phyloP scores from a whole-genome alignment of 2,888 invertebrate genomes.

The Watsonalla binaria region DNA sequence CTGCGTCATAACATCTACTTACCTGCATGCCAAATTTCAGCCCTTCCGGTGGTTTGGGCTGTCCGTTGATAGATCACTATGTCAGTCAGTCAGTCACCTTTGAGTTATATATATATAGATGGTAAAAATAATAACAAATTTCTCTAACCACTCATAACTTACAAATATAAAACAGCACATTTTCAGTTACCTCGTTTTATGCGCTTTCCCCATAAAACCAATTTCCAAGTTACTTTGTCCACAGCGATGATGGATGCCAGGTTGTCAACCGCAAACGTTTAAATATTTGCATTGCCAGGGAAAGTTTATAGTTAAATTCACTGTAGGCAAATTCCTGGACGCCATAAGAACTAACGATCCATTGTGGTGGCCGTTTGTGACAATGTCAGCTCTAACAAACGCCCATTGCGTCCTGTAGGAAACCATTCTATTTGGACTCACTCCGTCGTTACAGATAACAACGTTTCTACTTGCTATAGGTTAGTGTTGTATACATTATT shows the following conservation, averaged over 20 bases:
- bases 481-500: too few species aligned
- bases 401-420: conserved; percentile 3
- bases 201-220: not conserved
- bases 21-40: too few species aligned
- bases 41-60: too few species aligned
- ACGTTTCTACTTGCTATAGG: not conserved
- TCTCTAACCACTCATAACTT: too few species aligned
- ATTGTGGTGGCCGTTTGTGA: conserved; percentile 45
- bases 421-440: conserved; percentile 3
- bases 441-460: conserved; percentile 3
- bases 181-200: not conserved
- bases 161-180: not conserved
- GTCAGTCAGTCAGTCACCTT: too few species aligned
- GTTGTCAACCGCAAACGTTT: conserved; percentile 30
- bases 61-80: too few species aligned
- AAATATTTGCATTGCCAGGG: conserved; percentile 40
- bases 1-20: too few species aligned
- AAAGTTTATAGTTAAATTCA: conserved; percentile 64
- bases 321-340: conserved; percentile 46
- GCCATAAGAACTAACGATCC: conserved; percentile 52
- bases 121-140: too few species aligned
- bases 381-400: conserved; percentile 10
- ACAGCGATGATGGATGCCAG: conserved; percentile 14
- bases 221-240: conserved; percentile 2
- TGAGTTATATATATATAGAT: too few species aligned